Conservation (phyloP, 2,888 invertebrate genomes). For the Saturnia japonica region DNA sequence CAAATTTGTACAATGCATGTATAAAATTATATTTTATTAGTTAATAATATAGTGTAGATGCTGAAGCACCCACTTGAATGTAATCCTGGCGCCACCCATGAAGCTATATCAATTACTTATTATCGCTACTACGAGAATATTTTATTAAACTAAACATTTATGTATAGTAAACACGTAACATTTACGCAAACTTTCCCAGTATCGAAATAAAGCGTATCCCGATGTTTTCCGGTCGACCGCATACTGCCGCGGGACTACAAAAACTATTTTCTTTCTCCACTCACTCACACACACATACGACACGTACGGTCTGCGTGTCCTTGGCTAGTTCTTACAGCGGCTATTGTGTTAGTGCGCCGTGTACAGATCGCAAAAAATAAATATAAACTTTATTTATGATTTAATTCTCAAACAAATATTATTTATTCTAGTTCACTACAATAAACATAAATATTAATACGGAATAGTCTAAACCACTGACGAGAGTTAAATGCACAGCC, state of each 20-base stretch:
- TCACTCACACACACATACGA: slow-evolving; percentile 28
- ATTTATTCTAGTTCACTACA: neutral
- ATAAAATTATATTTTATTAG: too few relatives aligned
- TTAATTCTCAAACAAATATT: neutral
- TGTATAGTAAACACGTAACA: neutral
- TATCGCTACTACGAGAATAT: too few relatives aligned
- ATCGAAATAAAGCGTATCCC: neutral
- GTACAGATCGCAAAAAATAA: slow-evolving; percentile 33
- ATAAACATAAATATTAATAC: neutral
- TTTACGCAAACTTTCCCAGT: neutral
- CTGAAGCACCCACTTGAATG: too few relatives aligned
- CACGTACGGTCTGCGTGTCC: slow-evolving; percentile 26
- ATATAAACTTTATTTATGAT: neutral
- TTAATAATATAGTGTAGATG: too few relatives aligned
- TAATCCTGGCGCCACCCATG: too few relatives aligned
- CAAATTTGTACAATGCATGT: too few relatives aligned
- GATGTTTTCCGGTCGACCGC: slow-evolving; percentile 7
- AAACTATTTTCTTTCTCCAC: slow-evolving; percentile 42
- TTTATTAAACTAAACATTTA: too few relatives aligned
- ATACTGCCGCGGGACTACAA: slow-evolving; percentile 6
- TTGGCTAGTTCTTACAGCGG: slow-evolving; percentile 26
- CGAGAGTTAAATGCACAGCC: neutral
- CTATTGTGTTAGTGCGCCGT: slow-evolving; percentile 8
- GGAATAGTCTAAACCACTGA: neutral
- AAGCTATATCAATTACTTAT: too few relatives aligned